phyloP scores from a whole-genome alignment of 2,888 invertebrate species.

The Gandaritis pyraliata region DNA sequence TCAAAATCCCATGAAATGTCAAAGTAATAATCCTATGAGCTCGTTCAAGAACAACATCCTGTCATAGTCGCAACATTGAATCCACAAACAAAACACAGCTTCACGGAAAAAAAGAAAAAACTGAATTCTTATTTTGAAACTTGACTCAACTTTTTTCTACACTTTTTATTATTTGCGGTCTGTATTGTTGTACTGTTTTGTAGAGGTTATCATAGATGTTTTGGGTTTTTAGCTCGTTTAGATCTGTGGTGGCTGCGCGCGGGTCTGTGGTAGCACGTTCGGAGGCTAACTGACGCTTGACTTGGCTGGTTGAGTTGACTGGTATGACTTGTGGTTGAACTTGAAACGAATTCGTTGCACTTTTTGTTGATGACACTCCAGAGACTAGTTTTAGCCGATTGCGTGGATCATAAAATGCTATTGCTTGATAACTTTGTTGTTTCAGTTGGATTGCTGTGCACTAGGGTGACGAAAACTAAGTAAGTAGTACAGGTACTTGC shows the following conservation, averaged over 20 bases:
- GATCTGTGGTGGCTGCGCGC: not conserved
- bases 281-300: slow-evolving; percentile 19
- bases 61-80: slow-evolving; percentile 65
- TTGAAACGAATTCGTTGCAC: slow-evolving; percentile 36
- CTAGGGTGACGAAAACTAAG: not conserved
- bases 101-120: slow-evolving; percentile 58
- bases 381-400: slow-evolving; percentile 25
- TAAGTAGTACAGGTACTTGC: too few species aligned
- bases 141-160: slow-evolving; percentile 42
- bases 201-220: slow-evolving; percentile 17
- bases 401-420: slow-evolving; percentile 13
- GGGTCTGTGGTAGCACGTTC: slow-evolving; percentile 10
- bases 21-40: slow-evolving; percentile 63
- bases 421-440: not conserved
- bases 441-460: not conserved
- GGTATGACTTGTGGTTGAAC: slow-evolving; percentile 29
- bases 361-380: slow-evolving; percentile 37
- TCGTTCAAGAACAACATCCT: slow-evolving; percentile 71
- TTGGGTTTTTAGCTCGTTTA: slow-evolving; percentile 4
- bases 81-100: slow-evolving; percentile 71
- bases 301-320: slow-evolving; percentile 14
- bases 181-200: slow-evolving; percentile 1
- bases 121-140: slow-evolving; percentile 9
- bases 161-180: slow-evolving; percentile 2
- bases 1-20: slow-evolving; percentile 74